A percentile compares a stretch with the other conserved stretches of the same genome.
Conservation (phyloP, 2,797 vertebrate genomes). For the Artibeus lituratus region DNA sequence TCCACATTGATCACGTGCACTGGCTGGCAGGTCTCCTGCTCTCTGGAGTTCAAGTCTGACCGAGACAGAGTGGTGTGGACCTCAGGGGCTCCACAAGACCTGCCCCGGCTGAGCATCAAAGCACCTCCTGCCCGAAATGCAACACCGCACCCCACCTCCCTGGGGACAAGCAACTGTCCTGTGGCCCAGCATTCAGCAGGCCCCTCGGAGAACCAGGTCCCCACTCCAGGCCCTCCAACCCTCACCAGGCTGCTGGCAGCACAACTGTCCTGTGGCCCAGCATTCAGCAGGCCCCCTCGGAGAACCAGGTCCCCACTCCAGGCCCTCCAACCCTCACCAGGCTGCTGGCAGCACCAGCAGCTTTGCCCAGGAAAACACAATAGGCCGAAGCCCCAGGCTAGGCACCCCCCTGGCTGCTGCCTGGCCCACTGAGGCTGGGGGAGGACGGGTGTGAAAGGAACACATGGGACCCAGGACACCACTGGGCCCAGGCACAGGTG, state of each 20-base stretch:
- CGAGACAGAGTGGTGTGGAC: neutral
- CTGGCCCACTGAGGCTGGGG: neutral
- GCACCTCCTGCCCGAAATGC: accelerated
- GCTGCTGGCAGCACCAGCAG: accelerated
- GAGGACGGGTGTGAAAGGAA: too few relatives aligned
- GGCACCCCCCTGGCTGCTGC: neutral
- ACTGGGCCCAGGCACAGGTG: accelerated
- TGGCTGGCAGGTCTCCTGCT: constrained; percentile 96
- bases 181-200: neutral
- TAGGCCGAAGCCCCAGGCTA: neutral
- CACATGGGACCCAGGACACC: too few relatives aligned
- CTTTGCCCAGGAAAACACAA: accelerated
- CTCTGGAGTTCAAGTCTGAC: constrained; percentile 94
- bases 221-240: accelerated
- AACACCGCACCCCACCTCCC: too few relatives aligned
- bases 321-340: accelerated
- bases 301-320: neutral
- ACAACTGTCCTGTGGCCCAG: accelerated
- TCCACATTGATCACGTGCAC: constrained; percentile 99
- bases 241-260: accelerated
- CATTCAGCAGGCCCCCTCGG: accelerated
- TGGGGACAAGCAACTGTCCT: accelerated
- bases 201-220: accelerated
- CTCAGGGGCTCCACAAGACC: neutral
- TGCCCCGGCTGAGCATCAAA: neutral